phyloP scores from a whole-genome alignment of 2,888 invertebrate genomes.

The Drosophila prostipennis region DNA sequence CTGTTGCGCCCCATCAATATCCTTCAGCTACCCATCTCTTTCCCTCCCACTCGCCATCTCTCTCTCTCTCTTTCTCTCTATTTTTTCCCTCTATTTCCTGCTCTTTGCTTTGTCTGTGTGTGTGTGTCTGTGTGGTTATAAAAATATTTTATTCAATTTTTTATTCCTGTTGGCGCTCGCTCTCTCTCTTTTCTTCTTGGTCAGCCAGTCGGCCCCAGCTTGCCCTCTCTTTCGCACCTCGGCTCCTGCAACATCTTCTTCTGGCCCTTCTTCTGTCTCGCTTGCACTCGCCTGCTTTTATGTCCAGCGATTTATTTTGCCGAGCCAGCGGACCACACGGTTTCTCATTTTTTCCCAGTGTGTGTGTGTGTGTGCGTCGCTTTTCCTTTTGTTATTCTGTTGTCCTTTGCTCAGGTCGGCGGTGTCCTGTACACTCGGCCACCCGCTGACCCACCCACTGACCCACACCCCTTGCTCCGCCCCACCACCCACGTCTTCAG shows the following conservation, averaged over 20 bases:
- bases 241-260: background rate
- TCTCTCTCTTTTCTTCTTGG: conserved; percentile 44
- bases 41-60: conserved; percentile 16
- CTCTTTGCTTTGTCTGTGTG: conserved; percentile 23
- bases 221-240: conserved; percentile 46
- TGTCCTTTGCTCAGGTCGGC: conserved; percentile 63
- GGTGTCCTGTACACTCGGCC: conserved; percentile 39
- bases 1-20: conserved; percentile 67
- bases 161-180: conserved; percentile 62
- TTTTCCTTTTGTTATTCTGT: conserved; percentile 38
- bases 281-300: conserved; percentile 60
- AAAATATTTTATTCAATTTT: conserved; percentile 82
- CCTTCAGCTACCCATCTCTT: conserved; percentile 42
- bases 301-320: conserved; percentile 76
- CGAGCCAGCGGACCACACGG: conserved; percentile 67
- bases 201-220: conserved; percentile 3
- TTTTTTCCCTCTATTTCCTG: conserved; percentile 29
- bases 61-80: conserved; percentile 16
- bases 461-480: conserved; percentile 13
- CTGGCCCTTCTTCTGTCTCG: conserved; percentile 54
- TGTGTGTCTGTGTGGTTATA: conserved; percentile 66
- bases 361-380: conserved; percentile 19
- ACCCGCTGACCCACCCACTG: conserved; percentile 13
- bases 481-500: conserved; percentile 47
- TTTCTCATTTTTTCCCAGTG: conserved; percentile 71